phyloP scores from a whole-genome alignment of 2,113 vertebrate species.

The Dinomys branickii region DNA sequence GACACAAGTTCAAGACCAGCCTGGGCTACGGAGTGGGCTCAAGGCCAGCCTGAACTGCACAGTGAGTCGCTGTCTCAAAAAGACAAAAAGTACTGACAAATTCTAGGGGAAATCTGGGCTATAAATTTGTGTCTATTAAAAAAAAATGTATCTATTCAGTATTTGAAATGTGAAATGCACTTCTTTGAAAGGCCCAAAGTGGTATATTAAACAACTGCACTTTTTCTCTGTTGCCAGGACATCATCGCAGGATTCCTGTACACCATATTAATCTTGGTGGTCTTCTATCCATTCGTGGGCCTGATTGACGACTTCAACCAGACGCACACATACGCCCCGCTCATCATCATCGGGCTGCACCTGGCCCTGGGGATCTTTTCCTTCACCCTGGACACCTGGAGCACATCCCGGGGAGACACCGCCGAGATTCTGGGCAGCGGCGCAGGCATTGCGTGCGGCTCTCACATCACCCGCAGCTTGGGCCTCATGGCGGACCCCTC shows the following conservation, averaged over 20 bases:
- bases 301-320: constrained; percentile 93
- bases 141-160: background rate
- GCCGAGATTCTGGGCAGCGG: constrained; percentile 96
- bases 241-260: constrained; percentile 94
- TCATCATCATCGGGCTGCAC: constrained; percentile 93
- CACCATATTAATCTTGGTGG: constrained; percentile 91
- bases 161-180: constrained; percentile 50
- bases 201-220: background rate
- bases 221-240: constrained; percentile 89
- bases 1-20: too few species aligned
- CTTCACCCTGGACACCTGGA: constrained; percentile 98
- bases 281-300: constrained; percentile 93
- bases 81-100: too few species aligned
- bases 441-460: constrained; percentile 94
- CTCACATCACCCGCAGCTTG: constrained; percentile 89
- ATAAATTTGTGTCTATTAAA: background rate
- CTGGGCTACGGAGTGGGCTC: too few species aligned
- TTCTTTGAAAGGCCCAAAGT: constrained; percentile 44
- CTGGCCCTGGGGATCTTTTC: constrained; percentile 94
- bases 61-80: too few species aligned
- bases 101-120: background rate
- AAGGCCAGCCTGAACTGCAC: too few species aligned
- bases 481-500: constrained; percentile 90
- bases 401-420: constrained; percentile 96
- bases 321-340: constrained; percentile 90